Evolutionary conservation across 2,797 vertebrate genomes (phyloP).

Genomic region (Xerus rutilus): DNA sequence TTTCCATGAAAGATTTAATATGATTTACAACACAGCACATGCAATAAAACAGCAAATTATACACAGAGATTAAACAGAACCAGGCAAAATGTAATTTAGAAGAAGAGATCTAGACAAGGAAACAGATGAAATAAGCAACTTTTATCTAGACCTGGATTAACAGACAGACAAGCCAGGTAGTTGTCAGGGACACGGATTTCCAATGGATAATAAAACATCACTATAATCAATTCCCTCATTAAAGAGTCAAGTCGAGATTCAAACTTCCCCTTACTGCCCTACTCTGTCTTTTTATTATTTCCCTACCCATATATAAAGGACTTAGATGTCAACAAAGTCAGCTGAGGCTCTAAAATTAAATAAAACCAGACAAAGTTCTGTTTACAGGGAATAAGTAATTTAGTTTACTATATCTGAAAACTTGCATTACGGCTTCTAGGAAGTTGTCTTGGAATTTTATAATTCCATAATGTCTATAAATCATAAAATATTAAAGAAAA

Average conservation of each 20-base stretch:
- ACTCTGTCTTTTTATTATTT: background rate
- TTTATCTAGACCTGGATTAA: background rate
- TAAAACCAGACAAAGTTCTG: background rate
- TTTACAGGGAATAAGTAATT: background rate
- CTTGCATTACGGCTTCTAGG: background rate
- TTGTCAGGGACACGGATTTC: background rate
- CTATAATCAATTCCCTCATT: background rate
- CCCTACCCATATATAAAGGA: background rate
- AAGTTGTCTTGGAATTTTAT: background rate
- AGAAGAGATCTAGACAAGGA: background rate
- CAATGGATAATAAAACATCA: background rate
- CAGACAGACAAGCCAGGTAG: background rate
- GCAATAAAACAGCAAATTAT: conserved; percentile 33
- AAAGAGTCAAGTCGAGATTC: background rate
- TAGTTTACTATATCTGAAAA: background rate
- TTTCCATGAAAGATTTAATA: conserved; percentile 55
- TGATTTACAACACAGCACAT: background rate
- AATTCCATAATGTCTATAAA: background rate
- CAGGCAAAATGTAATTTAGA: conserved; percentile 7
- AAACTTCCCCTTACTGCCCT: background rate
- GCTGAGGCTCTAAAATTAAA: background rate
- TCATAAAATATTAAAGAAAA: conserved; percentile 5
- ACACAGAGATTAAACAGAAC: conserved; percentile 58
- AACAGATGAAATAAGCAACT: conserved; percentile 7
- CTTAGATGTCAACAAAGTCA: background rate